Conservation (phyloP, 35 echinoderm and acorn worm species). For the Nesometra sesokonis region DNA sequence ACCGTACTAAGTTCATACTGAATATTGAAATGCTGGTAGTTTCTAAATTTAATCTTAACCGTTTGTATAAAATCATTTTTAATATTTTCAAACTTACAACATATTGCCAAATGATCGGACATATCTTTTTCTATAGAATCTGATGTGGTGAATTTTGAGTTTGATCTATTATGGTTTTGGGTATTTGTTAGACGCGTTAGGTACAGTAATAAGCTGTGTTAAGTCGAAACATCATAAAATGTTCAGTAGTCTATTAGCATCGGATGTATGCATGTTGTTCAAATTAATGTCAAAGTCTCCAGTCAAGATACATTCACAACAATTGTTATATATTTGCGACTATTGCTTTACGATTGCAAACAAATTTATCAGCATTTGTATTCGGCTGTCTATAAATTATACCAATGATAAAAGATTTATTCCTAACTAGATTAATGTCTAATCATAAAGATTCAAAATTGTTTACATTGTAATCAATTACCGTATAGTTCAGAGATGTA, state of each 20-base stretch:
- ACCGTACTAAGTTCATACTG: neutral
- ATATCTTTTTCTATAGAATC: neutral
- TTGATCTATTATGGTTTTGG: neutral
- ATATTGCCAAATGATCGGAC: neutral
- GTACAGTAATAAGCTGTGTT: neutral
- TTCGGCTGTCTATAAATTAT: slow-evolving; percentile 3
- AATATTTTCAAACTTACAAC: neutral
- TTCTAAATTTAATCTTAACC: neutral
- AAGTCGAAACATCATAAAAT: neutral
- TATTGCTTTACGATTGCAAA: neutral
- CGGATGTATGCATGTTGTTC: no score
- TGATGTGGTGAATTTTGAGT: neutral
- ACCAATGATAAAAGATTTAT: neutral
- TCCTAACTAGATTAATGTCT: neutral
- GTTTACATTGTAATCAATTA: neutral
- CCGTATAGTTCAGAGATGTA: neutral
- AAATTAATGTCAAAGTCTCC: slow-evolving; percentile 1
- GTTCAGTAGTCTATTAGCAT: neutral
- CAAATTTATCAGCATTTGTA: neutral
- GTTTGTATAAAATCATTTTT: neutral
- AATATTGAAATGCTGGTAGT: neutral
- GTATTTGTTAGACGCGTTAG: neutral
- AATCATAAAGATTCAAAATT: slow-evolving; percentile 10
- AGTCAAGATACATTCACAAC: neutral
- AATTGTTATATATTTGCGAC: neutral